These are phyloP conservation scores for Chymomyza fuscimana DNA, from an alignment of 2,888 invertebrate genomes.

Conservation along the genomic window DNA sequence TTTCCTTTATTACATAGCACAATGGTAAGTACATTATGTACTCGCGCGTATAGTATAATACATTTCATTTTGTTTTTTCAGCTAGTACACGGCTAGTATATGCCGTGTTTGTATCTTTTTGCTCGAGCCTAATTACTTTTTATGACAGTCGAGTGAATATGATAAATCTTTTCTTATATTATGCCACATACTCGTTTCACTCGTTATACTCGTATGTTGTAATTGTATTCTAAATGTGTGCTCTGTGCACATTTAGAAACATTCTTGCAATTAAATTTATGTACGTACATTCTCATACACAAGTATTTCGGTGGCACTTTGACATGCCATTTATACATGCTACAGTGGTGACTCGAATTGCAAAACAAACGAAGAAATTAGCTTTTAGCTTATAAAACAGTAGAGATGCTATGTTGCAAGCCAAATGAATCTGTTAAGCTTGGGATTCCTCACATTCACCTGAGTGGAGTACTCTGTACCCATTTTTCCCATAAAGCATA, in stretches of 20 bases:
- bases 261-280: constrained; percentile 66
- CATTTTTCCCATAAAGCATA: too few species aligned
- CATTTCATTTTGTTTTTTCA: constrained; percentile 37
- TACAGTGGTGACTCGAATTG: not conserved
- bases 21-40: not conserved
- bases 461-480: too few species aligned
- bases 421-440: too few species aligned
- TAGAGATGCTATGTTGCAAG: too few species aligned
- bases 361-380: not conserved
- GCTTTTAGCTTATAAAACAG: not conserved
- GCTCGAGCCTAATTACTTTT: constrained; percentile 65
- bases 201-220: not conserved
- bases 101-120: constrained; percentile 54
- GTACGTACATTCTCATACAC: constrained; percentile 31
- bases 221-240: constrained; percentile 28
- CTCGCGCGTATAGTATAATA: constrained; percentile 27
- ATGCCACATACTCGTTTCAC: not conserved
- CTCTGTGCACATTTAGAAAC: constrained; percentile 38
- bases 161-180: constrained; percentile 56
- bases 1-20: constrained; percentile 23
- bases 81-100: not conserved
- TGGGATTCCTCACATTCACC: too few species aligned
- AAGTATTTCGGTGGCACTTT: constrained; percentile 5
- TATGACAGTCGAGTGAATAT: constrained; percentile 69
- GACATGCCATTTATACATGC: not conserved